Base-by-base conservation (phyloP, 2,113 vertebrate species). In the Syngnathus floridae region DNA sequence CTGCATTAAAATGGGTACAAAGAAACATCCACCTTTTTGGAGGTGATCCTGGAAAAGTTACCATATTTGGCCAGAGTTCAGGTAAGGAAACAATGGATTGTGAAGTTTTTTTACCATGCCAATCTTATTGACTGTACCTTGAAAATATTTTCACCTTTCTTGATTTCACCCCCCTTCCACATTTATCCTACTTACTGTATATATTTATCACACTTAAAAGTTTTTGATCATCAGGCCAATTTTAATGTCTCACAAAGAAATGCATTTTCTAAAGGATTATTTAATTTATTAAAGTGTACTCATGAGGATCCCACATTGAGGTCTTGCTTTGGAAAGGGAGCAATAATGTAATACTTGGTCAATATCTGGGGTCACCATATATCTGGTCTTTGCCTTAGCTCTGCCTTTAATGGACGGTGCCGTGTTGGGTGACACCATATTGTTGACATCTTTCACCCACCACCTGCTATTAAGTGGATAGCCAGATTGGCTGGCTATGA, bases 21-120 rank as follows among this genome's bases (percentile, higher is more conserved):
- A 85, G 51, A 66, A 92, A 93, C 75, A 91, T 93, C 73, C 79
- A 67, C 4, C 48, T 68, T n/a, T 93, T 93, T 56, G 91, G 91
- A 73, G 92, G 92, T 13, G 90, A 93, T 66, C 88, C 91, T 5
- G 77, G 46, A 31, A 86, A 73, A 70, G 90, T 93, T 66, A 92
- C 90, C 52, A 88, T 93, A 71, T 82, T 92, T 62, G 92, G 92
- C 43, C 88, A 93, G 35, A 91, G 88, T 62, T 92, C 90, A 85
- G 90, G 90, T 91, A 78, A 3, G 36, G 68, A 45, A 31, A 31
- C 14, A 17, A 31, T 14, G 52, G 37, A 55, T 38, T 37, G 11
- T 19, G 8, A 11, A 10, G 26, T 31, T 59, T 37, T 38, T 59
- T 54, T 54, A 21, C 22, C 26, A 13, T 10, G 26, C 11, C 21